phyloP scores from a whole-genome alignment of 1,140 invertebrate species.

The Zaprionus tsacasi region DNA sequence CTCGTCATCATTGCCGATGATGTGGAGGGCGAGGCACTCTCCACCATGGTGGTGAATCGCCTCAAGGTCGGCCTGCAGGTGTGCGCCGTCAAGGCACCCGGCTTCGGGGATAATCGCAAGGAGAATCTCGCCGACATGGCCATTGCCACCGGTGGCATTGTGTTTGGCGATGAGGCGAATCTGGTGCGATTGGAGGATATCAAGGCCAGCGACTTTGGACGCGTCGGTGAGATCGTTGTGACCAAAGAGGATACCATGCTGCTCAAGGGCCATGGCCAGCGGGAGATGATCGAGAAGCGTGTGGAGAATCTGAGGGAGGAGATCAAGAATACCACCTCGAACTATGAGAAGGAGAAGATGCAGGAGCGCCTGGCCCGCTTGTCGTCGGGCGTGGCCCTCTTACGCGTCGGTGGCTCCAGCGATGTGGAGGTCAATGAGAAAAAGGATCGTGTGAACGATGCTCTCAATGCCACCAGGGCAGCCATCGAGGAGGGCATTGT shows the following conservation, averaged over 20 bases:
- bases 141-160: slow-evolving; percentile 97
- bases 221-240: slow-evolving; percentile 96
- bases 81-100: slow-evolving; percentile 99
- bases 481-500: slow-evolving; percentile 99
- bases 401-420: slow-evolving; percentile 98
- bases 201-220: slow-evolving; percentile 93
- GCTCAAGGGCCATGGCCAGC: slow-evolving; percentile 94
- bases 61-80: slow-evolving; percentile 98
- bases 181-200: slow-evolving; percentile 98
- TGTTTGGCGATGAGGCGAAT: slow-evolving; percentile 99
- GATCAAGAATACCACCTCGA: slow-evolving; percentile 96
- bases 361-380: slow-evolving; percentile 97
- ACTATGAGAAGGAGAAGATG: slow-evolving; percentile 99
- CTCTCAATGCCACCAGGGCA: slow-evolving; percentile 98
- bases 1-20: slow-evolving; percentile 99
- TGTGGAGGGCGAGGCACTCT: slow-evolving; percentile 98
- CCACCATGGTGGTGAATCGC: slow-evolving; percentile 98
- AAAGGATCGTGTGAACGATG: slow-evolving; percentile 99
- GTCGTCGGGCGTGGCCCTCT: slow-evolving; percentile 96
- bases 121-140: slow-evolving; percentile 98
- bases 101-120: slow-evolving; percentile 99
- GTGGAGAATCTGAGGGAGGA: slow-evolving; percentile 96
- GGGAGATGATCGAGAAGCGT: slow-evolving; percentile 93
- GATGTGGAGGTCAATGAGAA: slow-evolving; percentile 99
- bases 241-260: slow-evolving; percentile 99